Conservation (phyloP, 1,140 invertebrate species). For the Megalopta genalis region DNA sequence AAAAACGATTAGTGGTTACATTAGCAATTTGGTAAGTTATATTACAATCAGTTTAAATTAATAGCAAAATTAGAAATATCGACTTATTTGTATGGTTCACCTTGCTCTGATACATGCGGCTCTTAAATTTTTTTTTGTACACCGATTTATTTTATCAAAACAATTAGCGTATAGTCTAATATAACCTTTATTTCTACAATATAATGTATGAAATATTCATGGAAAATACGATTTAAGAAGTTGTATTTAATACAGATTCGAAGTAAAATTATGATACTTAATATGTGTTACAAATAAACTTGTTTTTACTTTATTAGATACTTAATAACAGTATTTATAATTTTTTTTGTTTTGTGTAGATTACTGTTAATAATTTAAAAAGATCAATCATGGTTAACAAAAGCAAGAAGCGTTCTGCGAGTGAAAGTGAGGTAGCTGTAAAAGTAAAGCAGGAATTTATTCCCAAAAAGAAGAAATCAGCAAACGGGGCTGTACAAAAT, state of each 20-base stretch:
- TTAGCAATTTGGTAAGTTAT: background rate
- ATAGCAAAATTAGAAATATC: background rate
- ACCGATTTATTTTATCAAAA: background rate
- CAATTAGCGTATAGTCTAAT: background rate
- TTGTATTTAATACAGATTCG: background rate
- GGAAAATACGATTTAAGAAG: background rate
- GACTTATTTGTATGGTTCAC: background rate
- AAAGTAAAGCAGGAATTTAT: background rate
- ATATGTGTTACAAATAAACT: background rate
- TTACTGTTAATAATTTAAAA: background rate
- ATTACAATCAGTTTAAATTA: background rate
- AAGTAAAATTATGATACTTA: background rate
- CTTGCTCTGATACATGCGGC: background rate
- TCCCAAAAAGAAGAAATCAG: slow-evolving; percentile 22
- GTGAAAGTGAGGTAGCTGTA: background rate
- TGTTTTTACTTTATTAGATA: background rate
- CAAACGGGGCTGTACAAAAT: slow-evolving; percentile 36
- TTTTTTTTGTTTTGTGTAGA: background rate
- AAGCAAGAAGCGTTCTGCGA: slow-evolving; percentile 48
- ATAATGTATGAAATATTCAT: background rate
- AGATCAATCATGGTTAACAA: slow-evolving; percentile 39
- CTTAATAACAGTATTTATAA: background rate
- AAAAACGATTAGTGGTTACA: background rate
- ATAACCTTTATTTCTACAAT: background rate
- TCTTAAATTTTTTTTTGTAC: background rate